Evolutionary conservation across 2,797 vertebrate species (phyloP).

Genomic region (Limnodromus scolopaceus): DNA sequence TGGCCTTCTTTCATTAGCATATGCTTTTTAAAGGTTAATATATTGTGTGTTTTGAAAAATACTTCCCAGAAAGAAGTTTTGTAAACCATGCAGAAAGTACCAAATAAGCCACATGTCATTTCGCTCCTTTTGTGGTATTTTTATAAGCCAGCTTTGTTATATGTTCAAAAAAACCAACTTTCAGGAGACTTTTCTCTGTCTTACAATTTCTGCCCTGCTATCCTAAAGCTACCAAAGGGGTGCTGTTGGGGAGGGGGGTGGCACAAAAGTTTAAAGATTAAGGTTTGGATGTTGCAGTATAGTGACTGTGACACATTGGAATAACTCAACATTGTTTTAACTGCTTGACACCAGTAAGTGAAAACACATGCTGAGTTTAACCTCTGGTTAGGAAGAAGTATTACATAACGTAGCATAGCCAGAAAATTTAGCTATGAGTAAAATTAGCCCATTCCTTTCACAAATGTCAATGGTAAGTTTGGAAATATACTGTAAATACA

Average conservation of each 20-base stretch:
- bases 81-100: slow-evolving; percentile 10
- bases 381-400: slow-evolving; percentile 22
- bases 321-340: slow-evolving; percentile 66
- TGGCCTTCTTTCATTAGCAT: not conserved
- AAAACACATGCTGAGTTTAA: slow-evolving; percentile 71
- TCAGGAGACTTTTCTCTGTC: not conserved
- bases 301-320: slow-evolving; percentile 11
- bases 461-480: not conserved
- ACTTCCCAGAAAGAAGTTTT: not conserved
- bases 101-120: not conserved
- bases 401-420: slow-evolving; percentile 52
- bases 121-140: not conserved
- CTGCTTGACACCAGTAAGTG: slow-evolving; percentile 66
- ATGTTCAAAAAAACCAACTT: not conserved
- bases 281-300: not conserved
- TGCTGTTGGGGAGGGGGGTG: not conserved
- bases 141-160: not conserved
- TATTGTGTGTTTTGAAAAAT: not conserved
- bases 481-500: not conserved
- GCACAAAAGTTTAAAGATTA: slow-evolving; percentile 15
- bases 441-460: slow-evolving; percentile 24
- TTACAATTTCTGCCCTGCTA: not conserved
- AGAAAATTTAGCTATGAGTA: slow-evolving; percentile 18
- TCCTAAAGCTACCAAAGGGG: not conserved
- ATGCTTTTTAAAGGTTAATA: not conserved